Conservation (phyloP, 1,140 invertebrate species). For the Drosophila baimaii region DNA sequence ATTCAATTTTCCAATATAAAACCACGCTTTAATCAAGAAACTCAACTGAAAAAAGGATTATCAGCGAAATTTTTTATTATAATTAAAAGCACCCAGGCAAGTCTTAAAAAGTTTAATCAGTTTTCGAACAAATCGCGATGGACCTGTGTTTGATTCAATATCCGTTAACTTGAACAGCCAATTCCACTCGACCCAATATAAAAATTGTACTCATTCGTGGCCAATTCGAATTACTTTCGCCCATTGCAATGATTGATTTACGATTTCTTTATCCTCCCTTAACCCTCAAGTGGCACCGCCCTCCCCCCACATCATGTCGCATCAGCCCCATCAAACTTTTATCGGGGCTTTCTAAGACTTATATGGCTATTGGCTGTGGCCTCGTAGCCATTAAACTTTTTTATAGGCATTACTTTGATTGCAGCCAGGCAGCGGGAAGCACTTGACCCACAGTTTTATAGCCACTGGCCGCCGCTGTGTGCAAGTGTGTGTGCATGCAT, state of each 20-base stretch:
- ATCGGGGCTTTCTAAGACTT: constrained; percentile 32
- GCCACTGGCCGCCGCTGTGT: constrained; percentile 44
- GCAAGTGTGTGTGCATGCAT: constrained; percentile 4
- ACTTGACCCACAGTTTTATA: constrained; percentile 70
- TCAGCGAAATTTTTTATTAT: background rate
- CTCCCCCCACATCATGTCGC: constrained; percentile 6
- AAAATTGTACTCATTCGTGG: constrained; percentile 18
- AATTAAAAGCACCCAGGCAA: background rate
- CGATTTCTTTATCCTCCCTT: constrained; percentile 35
- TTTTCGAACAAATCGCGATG: constrained; percentile 1
- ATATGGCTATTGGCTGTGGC: constrained; percentile 35
- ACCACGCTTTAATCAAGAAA: too few relatives aligned
- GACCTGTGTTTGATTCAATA: constrained; percentile 9
- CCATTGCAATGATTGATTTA: constrained; percentile 42
- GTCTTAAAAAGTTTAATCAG: constrained; percentile 11
- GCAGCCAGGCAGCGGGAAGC: constrained; percentile 33
- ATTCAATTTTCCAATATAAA: too few relatives aligned
- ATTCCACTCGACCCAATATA: constrained; percentile 12
- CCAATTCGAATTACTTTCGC: constrained; percentile 35
- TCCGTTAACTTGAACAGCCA: constrained; percentile 5
- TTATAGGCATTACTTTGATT: constrained; percentile 65
- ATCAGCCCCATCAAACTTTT: constrained; percentile 44
- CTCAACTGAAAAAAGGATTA: too few relatives aligned
- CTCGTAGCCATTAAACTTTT: constrained; percentile 57
- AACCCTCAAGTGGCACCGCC: constrained; percentile 9